Percentiles rank a stretch among this genome's conserved stretches.
phyloP scores from a whole-genome alignment of 2,113 vertebrate genomes.

The Ophthalmotilapia sp. region DNA sequence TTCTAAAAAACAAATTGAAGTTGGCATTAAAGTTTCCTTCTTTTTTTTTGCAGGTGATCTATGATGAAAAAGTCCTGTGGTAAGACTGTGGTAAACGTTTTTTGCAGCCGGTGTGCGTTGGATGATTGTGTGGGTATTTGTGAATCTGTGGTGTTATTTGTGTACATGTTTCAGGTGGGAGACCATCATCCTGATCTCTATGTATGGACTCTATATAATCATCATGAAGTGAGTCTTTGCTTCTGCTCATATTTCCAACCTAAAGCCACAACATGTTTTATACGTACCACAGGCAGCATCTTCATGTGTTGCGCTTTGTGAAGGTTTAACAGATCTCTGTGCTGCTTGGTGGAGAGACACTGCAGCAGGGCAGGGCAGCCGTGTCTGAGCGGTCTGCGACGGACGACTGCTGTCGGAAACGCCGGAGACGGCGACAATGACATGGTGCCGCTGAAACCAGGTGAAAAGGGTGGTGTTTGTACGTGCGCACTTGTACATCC shows the following conservation, averaged over 20 bases:
- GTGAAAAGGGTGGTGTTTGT: constrained; percentile 32
- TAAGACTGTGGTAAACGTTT: constrained; percentile 25
- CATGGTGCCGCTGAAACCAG: constrained; percentile 71
- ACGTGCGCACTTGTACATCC: background rate
- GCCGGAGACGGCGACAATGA: constrained; percentile 64
- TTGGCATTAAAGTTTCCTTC: background rate
- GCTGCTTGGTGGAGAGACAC: constrained; percentile 61
- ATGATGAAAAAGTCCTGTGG: constrained; percentile 76
- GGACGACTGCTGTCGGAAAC: constrained; percentile 56
- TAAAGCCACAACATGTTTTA: background rate
- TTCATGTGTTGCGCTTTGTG: background rate
- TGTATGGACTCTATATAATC: constrained; percentile 75
- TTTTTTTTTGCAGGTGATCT: constrained; percentile 68
- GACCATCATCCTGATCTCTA: constrained; percentile 69
- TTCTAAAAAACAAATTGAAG: background rate
- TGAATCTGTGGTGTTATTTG: background rate
- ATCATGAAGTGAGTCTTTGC: constrained; percentile 72
- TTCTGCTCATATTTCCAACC: background rate
- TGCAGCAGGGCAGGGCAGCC: constrained; percentile 51
- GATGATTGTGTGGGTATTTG: background rate
- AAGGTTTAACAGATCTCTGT: constrained; percentile 73
- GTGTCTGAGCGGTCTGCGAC: constrained; percentile 54
- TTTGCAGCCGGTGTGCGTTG: background rate
- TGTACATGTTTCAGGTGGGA: constrained; percentile 70
- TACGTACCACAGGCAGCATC: background rate